Evolutionary conservation across 2,888 invertebrate genomes (phyloP).

Genomic region (Abrostola tripartita): DNA sequence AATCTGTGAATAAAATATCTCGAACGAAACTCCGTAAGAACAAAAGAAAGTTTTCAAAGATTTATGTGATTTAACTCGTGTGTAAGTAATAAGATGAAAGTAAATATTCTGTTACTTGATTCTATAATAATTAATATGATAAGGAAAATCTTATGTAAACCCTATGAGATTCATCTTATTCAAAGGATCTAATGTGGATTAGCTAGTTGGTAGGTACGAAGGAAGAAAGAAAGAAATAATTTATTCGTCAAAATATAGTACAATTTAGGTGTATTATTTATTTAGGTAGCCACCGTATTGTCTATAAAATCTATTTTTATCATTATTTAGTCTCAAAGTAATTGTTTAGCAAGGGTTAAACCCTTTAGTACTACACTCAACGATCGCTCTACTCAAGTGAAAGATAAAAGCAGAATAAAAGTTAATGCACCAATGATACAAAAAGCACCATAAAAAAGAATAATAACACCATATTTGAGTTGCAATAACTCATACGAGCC

Average conservation of each 20-base stretch:
- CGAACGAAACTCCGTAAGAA: not conserved
- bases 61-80: conserved; percentile 14
- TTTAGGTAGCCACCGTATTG: too few relatives aligned
- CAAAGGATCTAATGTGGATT: not conserved
- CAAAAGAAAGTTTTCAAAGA: conserved; percentile 6
- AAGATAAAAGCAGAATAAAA: conserved; percentile 11
- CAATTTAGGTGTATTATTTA: too few relatives aligned
- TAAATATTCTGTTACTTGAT: conserved; percentile 24
- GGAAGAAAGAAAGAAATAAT: too few relatives aligned
- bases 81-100: conserved; percentile 15
- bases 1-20: conserved; percentile 9
- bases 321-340: not conserved
- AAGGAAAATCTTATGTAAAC: conserved; percentile 27
- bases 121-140: conserved; percentile 29
- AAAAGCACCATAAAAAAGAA: conserved; percentile 16
- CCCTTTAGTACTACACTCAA: not conserved
- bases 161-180: conserved; percentile 12
- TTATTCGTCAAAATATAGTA: too few relatives aligned
- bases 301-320: not conserved
- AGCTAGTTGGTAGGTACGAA: too few relatives aligned
- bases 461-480: conserved; percentile 28
- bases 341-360: too few relatives aligned
- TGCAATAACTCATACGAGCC: conserved; percentile 14
- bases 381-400: conserved; percentile 3
- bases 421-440: conserved; percentile 7